Evolutionary conservation across 2,797 vertebrate genomes (phyloP).

Genomic region (Pogonophryne albipinna): DNA sequence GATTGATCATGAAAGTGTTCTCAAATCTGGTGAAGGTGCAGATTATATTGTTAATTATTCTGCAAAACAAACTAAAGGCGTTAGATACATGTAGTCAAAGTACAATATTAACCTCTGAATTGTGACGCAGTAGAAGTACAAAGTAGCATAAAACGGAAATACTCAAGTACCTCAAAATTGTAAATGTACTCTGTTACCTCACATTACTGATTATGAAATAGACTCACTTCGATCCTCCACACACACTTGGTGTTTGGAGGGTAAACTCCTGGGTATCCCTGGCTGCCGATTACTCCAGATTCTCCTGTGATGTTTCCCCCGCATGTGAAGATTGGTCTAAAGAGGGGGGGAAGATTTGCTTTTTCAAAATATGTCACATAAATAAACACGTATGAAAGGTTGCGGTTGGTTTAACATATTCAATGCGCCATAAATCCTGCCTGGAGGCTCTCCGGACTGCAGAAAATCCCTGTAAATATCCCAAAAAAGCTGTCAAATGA

Average conservation of each 20-base stretch:
- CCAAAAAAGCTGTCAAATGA: conserved; percentile 29
- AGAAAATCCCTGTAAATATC: conserved; percentile 37
- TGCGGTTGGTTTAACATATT: conserved; percentile 13
- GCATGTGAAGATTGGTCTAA: conserved; percentile 92
- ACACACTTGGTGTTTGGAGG: conserved; percentile 98
- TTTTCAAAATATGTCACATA: conserved; percentile 4
- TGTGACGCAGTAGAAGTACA: too few species aligned
- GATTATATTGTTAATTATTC: too few species aligned
- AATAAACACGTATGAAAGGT: not conserved
- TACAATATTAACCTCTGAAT: too few species aligned
- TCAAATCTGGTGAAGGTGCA: too few species aligned
- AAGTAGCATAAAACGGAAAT: too few species aligned
- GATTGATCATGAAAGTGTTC: too few species aligned
- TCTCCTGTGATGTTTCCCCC: conserved; percentile 94
- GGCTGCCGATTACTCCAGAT: conserved; percentile 95
- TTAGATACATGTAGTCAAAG: too few species aligned
- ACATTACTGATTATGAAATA: conserved; percentile 4
- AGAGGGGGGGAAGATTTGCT: conserved; percentile 10
- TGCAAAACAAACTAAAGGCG: too few species aligned
- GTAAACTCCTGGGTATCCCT: conserved; percentile 98
- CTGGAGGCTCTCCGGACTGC: conserved; percentile 37
- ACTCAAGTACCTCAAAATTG: too few species aligned
- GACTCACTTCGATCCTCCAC: conserved; percentile 98
- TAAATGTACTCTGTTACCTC: too few species aligned
- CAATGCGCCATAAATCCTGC: conserved; percentile 55